Conservation (phyloP, 2,113 vertebrate genomes). For the human (Homo sapiens) region DNA sequence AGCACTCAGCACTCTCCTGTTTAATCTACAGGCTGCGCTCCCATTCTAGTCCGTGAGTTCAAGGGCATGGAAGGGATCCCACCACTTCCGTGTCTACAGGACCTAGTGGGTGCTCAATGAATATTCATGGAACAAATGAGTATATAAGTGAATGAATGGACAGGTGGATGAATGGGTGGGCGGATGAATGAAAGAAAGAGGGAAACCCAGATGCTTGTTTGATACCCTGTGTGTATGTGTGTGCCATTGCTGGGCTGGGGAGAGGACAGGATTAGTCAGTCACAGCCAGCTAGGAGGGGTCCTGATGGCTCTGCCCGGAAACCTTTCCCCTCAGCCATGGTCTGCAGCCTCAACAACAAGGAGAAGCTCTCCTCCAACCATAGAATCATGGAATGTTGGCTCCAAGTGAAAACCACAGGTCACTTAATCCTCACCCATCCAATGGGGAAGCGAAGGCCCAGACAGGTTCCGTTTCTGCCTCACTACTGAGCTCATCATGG, state of each 20-base stretch:
- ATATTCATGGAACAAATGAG: constrained; percentile 12
- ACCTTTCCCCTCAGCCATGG: background rate
- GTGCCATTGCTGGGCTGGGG: constrained; percentile 48
- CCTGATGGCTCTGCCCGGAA: constrained; percentile 15
- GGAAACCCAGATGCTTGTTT: background rate
- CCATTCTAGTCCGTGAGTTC: background rate
- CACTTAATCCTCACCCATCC: background rate
- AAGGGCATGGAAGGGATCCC: background rate
- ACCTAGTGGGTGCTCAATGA: background rate
- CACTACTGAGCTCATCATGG: constrained; percentile 32
- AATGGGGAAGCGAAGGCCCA: background rate
- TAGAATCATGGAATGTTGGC: background rate
- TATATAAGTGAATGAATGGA: background rate
- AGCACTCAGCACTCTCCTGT: background rate
- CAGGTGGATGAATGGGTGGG: background rate
- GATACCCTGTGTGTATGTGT: background rate
- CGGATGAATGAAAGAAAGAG: background rate
- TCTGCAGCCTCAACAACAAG: background rate
- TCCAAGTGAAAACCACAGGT: background rate
- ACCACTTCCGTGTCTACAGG: background rate
- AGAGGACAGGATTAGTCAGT: constrained; percentile 46
- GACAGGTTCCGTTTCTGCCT: background rate
- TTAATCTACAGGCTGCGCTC: background rate
- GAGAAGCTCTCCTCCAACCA: background rate
- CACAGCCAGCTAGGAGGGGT: background rate